Conservation (phyloP, 2,888 invertebrate genomes). For the Sinodicranocentrus sp. region DNA sequence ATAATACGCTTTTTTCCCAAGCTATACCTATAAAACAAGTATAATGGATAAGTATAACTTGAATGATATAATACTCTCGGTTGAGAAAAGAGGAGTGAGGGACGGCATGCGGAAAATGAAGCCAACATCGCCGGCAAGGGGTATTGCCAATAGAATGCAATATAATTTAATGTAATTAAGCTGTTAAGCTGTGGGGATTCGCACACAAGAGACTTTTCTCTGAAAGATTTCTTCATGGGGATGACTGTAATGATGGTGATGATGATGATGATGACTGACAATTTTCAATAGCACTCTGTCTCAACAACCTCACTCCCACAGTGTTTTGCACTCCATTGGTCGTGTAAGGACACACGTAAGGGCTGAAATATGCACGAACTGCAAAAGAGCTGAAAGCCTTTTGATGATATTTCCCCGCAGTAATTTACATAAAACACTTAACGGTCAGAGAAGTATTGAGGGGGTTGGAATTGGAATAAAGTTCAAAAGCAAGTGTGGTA, state of each 20-base stretch:
- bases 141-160: conserved; percentile 38
- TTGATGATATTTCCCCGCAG: too few relatives aligned
- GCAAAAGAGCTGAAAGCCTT: too few relatives aligned
- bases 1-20: neutral
- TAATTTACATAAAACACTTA: too few relatives aligned
- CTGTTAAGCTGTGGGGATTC: conserved; percentile 57
- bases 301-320: neutral
- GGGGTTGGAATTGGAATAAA: too few relatives aligned
- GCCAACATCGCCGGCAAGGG: conserved; percentile 11
- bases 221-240: conserved; percentile 24
- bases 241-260: neutral
- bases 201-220: conserved; percentile 18
- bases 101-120: conserved; percentile 20
- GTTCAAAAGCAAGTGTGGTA: too few relatives aligned
- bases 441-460: too few relatives aligned
- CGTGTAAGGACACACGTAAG: too few relatives aligned
- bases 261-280: conserved; percentile 8
- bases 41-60: conserved; percentile 1
- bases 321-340: conserved; percentile 5
- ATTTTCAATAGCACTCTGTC: conserved; percentile 9
- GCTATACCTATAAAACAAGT: too few relatives aligned
- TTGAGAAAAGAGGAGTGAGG: neutral
- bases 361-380: too few relatives aligned
- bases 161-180: conserved; percentile 62
- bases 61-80: neutral